Conservation (phyloP, 2,888 invertebrate genomes). For the Pandemis heparana region DNA sequence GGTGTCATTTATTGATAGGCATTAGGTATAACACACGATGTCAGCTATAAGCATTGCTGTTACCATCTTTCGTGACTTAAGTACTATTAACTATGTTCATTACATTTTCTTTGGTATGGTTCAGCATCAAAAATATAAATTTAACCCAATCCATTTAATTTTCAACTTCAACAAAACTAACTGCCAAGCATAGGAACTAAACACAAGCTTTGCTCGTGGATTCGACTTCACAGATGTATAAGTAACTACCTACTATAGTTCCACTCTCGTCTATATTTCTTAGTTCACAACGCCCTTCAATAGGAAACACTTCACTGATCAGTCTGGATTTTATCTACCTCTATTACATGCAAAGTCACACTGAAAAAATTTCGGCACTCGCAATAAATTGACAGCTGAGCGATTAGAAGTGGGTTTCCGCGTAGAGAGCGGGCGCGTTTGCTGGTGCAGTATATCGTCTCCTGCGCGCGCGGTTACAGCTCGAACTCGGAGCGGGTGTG, state of each 20-base stretch:
- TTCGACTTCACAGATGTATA: conserved; percentile 57
- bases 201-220: conserved; percentile 81
- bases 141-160: background rate
- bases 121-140: background rate
- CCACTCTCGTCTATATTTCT: conserved; percentile 54
- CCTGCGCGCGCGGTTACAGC: conserved; percentile 62
- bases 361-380: conserved; percentile 55
- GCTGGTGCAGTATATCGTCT: conserved; percentile 49
- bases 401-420: conserved; percentile 31
- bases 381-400: conserved; percentile 63
- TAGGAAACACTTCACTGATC: conserved; percentile 58
- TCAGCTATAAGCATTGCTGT: conserved; percentile 3
- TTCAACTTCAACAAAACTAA: conserved; percentile 57
- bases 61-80: background rate
- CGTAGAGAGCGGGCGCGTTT: conserved; percentile 43
- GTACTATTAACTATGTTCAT: background rate
- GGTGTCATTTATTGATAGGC: conserved; percentile 1
- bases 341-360: conserved; percentile 60
- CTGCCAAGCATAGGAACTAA: conserved; percentile 81
- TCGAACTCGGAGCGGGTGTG: conserved; percentile 84
- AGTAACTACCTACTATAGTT: conserved; percentile 57
- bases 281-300: conserved; percentile 56
- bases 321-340: conserved; percentile 58
- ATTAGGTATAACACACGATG: background rate
- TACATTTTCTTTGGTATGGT: background rate